phyloP scores from a whole-genome alignment of 2,888 invertebrate species.

The Lasius fuliginosus region DNA sequence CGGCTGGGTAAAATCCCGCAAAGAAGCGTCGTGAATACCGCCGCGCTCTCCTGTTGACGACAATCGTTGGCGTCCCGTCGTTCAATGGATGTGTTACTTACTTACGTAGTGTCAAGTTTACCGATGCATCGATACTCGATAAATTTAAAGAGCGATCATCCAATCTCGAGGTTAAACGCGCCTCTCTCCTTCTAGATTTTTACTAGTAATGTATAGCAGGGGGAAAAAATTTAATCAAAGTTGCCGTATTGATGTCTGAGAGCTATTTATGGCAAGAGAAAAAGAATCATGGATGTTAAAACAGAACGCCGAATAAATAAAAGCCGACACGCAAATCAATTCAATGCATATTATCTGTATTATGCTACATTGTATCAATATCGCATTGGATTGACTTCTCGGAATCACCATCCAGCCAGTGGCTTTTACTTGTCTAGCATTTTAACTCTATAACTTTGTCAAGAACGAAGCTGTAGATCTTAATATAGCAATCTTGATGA shows the following conservation, averaged over 20 bases:
- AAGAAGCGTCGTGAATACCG: slow-evolving; percentile 81
- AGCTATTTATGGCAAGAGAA: background rate
- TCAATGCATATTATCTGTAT: background rate
- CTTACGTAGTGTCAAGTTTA: background rate
- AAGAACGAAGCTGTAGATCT: background rate
- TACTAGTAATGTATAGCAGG: background rate
- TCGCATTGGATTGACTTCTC: background rate
- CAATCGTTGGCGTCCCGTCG: slow-evolving; percentile 52
- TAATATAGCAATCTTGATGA: background rate
- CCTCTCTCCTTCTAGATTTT: background rate
- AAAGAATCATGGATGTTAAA: slow-evolving; percentile 17
- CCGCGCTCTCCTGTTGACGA: slow-evolving; percentile 30
- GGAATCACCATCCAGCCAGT: background rate
- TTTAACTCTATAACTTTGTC: background rate
- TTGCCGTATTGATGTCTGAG: background rate
- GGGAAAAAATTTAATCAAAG: background rate
- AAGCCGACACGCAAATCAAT: slow-evolving; percentile 3
- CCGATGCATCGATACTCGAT: background rate
- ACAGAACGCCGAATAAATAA: slow-evolving; percentile 15
- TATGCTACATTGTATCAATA: background rate
- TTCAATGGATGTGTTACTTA: slow-evolving; percentile 4
- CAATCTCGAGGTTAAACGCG: background rate
- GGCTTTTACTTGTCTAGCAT: slow-evolving; percentile 8
- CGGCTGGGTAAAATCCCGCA: slow-evolving; percentile 86
- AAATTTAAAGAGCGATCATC: background rate